Percentiles rank a stretch among this genome's conserved stretches.
Conservation (phyloP, 2,797 vertebrate species). For the Pygocentrus nattereri region DNA sequence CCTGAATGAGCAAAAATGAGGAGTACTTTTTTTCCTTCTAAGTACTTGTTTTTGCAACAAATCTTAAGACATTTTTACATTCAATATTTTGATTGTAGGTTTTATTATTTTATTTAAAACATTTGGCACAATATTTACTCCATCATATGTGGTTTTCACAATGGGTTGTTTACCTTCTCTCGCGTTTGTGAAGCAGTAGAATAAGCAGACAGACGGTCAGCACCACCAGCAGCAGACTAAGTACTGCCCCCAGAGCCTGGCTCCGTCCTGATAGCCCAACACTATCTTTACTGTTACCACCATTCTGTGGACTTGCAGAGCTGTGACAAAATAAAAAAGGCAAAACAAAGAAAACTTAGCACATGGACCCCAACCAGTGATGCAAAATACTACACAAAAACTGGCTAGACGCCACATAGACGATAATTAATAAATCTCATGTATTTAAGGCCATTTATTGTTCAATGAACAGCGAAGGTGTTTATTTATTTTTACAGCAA, state of each 20-base stretch:
- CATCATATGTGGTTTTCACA: background rate
- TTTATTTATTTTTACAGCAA: too few species aligned
- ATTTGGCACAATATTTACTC: too few species aligned
- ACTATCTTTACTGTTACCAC: conserved; percentile 52
- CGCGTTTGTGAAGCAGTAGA: conserved; percentile 89
- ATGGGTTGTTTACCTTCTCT: conserved; percentile 85
- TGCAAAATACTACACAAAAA: background rate
- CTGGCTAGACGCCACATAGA: background rate
- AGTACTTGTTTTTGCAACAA: too few species aligned
- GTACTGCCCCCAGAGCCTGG: conserved; percentile 83
- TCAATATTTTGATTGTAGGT: too few species aligned
- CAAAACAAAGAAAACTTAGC: background rate
- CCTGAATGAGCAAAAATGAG: too few species aligned
- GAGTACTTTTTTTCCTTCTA: too few species aligned
- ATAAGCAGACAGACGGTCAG: conserved; percentile 84
- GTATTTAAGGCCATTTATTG: too few species aligned
- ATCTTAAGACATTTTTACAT: too few species aligned
- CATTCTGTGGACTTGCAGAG: conserved; percentile 31
- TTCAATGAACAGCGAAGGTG: too few species aligned
- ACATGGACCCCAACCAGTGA: background rate
- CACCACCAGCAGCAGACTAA: conserved; percentile 86
- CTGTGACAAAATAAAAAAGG: conserved; percentile 53
- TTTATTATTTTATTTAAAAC: too few species aligned
- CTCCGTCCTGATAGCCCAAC: conserved; percentile 82
- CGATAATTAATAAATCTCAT: background rate